Evolutionary conservation across 1,140 invertebrate genomes (phyloP), one percentile per base, ranked within the genome.

Genomic region (Archivesica marissinica): DNA sequence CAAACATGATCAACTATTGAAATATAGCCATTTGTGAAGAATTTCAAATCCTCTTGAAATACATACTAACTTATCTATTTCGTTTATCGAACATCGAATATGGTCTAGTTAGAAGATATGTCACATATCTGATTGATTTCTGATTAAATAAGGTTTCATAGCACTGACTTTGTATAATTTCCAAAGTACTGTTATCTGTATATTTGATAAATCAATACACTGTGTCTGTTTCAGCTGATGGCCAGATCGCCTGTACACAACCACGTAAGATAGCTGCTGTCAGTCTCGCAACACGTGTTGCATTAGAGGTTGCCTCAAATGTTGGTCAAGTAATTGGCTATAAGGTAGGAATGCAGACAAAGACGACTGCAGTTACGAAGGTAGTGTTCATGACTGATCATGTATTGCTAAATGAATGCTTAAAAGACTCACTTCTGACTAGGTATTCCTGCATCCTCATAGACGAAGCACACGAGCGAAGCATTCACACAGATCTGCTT

Each of bases 371-470:
- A 84, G 89, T 95, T 35, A 96, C 96, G 56, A 92, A 95, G 28
- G 96, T 99, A 33, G 98, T 99, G 94, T 99, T 99, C 90, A 99
- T 99, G 98, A 99, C 99, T 59, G 99, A 99, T 94, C 98, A 99
- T 93, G 99, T 98, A 86, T 93, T 99, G 44, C 96, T 99, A 61
- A 95, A 99, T 91, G 99, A 99, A 95, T 99, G 99, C 94, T 95
- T 99, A 6, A 97, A 97, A 64, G 92, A 93, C 86, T 72, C 39
- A 20, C 17, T 61, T 23, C 74, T 93, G 0, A 82, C 74, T 2
- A 59, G 68, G 75, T 99, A 99, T 93, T 96, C 96, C 13, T 95
- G 97, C 50, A 96, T 99, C 3, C 96, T 99, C 76, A 95, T 99
- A 64, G 99, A 99, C 94, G 99, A 99, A 94, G 98, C 98, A 61